Evolutionary conservation across 2,888 invertebrate genomes (phyloP).

Genomic region (Aethes cnicana): DNA sequence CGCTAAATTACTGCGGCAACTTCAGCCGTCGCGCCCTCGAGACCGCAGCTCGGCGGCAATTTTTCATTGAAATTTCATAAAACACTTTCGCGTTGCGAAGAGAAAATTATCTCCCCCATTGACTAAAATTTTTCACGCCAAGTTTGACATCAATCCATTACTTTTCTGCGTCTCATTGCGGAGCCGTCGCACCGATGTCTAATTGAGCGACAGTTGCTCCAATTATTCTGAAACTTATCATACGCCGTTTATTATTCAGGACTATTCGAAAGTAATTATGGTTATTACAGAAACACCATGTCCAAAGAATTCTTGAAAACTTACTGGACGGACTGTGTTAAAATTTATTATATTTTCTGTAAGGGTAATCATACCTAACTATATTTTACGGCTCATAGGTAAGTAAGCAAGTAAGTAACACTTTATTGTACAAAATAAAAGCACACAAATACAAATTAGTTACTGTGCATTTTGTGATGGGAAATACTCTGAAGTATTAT

Average conservation of each 20-base stretch:
- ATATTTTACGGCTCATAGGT: too few relatives aligned
- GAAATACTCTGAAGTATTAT: too few relatives aligned
- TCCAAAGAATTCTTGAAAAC: too few relatives aligned
- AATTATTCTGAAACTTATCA: not conserved
- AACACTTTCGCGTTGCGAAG: slow-evolving; percentile 64
- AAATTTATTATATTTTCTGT: too few relatives aligned
- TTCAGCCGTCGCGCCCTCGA: slow-evolving; percentile 50
- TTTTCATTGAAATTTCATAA: slow-evolving; percentile 71
- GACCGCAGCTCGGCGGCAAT: slow-evolving; percentile 52
- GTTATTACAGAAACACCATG: too few relatives aligned
- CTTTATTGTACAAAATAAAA: too few relatives aligned
- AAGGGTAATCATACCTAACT: too few relatives aligned
- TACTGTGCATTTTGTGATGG: too few relatives aligned
- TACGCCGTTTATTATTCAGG: not conserved
- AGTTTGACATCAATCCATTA: slow-evolving; percentile 80
- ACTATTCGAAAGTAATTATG: too few relatives aligned
- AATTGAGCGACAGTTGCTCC: not conserved
- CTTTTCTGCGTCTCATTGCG: slow-evolving; percentile 72
- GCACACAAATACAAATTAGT: too few relatives aligned
- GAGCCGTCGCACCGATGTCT: slow-evolving; percentile 62
- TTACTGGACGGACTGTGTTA: too few relatives aligned
- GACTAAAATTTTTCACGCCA: slow-evolving; percentile 77
- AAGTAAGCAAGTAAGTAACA: too few relatives aligned
- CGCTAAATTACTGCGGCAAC: slow-evolving; percentile 59
- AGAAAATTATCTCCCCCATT: slow-evolving; percentile 78